Percentiles rank a stretch among this genome's conserved stretches.
Evolutionary conservation across 2,888 invertebrate genomes (phyloP).

Genomic region (Ligdia adustata): DNA sequence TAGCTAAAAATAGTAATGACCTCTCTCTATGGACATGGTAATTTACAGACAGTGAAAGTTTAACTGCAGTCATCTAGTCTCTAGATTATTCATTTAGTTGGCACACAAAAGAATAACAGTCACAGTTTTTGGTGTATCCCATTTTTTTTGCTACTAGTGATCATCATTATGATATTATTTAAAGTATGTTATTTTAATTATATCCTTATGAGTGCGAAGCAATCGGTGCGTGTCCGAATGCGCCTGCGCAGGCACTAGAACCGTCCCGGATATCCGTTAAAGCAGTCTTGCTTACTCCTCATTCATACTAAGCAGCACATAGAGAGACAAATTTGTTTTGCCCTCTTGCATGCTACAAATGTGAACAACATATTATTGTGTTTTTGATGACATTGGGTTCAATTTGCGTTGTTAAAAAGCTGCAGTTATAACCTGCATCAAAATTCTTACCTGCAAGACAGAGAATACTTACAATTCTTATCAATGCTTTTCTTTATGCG

Average conservation of each 20-base stretch:
- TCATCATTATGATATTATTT: not conserved
- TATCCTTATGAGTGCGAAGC: constrained; percentile 34
- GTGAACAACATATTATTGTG: not conserved
- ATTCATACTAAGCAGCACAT: constrained; percentile 56
- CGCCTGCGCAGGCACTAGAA: constrained; percentile 42
- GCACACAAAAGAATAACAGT: constrained; percentile 2
- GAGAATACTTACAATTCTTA: constrained; percentile 36
- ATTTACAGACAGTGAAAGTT: constrained; percentile 18
- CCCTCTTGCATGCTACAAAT: constrained; percentile 28
- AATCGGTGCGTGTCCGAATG: constrained; percentile 44
- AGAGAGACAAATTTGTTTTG: constrained; percentile 17
- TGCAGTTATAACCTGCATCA: not conserved
- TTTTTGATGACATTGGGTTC: not conserved
- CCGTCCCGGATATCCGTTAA: constrained; percentile 71
- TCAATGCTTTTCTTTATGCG: constrained; percentile 40
- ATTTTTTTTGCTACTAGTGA: not conserved
- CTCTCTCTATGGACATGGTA: constrained; percentile 7
- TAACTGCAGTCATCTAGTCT: constrained; percentile 5
- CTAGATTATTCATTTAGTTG: not conserved
- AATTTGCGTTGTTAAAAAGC: not conserved
- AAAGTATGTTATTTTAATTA: constrained; percentile 31
- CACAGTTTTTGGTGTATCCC: no score
- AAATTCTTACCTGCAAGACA: not conserved
- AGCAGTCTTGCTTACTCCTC: constrained; percentile 50
- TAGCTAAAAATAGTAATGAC: constrained; percentile 12